These are phyloP conservation scores for Eurypyga helias DNA, from an alignment of 2,113 vertebrate species.

Conservation along the genomic window DNA sequence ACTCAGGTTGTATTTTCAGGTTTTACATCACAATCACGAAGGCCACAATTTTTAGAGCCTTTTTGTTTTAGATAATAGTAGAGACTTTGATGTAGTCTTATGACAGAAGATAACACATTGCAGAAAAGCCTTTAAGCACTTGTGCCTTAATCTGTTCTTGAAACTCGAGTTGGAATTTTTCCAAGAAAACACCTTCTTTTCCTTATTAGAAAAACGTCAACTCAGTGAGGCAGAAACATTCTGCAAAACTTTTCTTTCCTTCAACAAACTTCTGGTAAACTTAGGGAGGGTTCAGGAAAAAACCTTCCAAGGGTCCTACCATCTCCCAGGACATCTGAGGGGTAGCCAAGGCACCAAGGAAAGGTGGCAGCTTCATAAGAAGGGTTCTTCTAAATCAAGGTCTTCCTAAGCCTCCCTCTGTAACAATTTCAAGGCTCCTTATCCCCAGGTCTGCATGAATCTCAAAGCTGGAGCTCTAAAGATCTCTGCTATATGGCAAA, in stretches of 20 bases:
- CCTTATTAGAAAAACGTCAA: neutral
- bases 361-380: neutral
- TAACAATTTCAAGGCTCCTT: neutral
- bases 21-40: neutral
- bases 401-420: neutral
- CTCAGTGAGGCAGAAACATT: neutral
- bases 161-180: neutral
- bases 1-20: neutral
- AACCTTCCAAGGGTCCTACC: neutral
- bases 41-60: neutral
- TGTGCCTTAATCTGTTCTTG: conserved; percentile 1
- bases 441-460: neutral
- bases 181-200: neutral
- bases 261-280: neutral
- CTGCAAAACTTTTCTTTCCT: neutral
- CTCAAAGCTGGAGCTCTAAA: neutral
- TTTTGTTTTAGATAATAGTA: neutral
- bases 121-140: conserved; percentile 20
- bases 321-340: neutral
- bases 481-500: neutral
- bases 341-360: neutral
- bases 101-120: neutral
- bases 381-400: neutral
- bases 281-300: neutral
- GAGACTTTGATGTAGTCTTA: neutral